These are phyloP conservation scores for Cantharis flavilabris DNA, from an alignment of 2,888 invertebrate genomes.

Conservation along the genomic window DNA sequence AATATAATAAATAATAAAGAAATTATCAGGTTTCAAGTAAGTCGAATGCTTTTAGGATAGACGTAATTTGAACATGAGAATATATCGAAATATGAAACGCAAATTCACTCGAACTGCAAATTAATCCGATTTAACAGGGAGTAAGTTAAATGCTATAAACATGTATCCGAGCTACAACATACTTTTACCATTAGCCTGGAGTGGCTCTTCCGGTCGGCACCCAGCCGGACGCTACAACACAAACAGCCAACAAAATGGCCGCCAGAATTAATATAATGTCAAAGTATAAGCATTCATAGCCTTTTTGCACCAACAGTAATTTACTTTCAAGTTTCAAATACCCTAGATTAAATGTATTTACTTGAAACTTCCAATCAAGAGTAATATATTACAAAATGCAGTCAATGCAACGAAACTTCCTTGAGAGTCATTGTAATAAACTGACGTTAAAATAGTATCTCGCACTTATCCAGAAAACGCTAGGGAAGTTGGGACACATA, in stretches of 20 bases:
- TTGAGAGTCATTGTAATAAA: slow-evolving; percentile 19
- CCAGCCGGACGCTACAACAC: slow-evolving; percentile 46
- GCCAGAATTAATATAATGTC: slow-evolving; percentile 30
- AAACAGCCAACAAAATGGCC: slow-evolving; percentile 43
- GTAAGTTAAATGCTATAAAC: slow-evolving; percentile 52
- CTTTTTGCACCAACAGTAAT: slow-evolving; percentile 10
- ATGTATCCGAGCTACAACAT: slow-evolving; percentile 49
- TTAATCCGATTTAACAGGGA: slow-evolving; percentile 44
- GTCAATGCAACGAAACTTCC: slow-evolving; percentile 17
- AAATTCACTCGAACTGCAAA: slow-evolving; percentile 36
- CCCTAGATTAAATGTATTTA: slow-evolving; percentile 6
- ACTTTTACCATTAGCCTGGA: slow-evolving; percentile 51
- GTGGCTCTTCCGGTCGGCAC: slow-evolving; percentile 48
- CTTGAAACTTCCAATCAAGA: background rate
- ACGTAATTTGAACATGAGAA: slow-evolving; percentile 11
- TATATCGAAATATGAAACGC: slow-evolving; percentile 20
- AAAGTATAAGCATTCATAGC: slow-evolving; percentile 7
- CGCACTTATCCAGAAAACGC: slow-evolving; percentile 32
- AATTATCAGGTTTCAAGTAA: background rate
- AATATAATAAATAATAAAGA: background rate
- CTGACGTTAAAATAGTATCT: slow-evolving; percentile 28
- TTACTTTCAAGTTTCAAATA: slow-evolving; percentile 4
- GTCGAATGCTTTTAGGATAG: background rate
- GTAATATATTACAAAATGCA: slow-evolving; percentile 11
- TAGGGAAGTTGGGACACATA: slow-evolving; percentile 33